Percentiles rank a stretch among this genome's conserved stretches.
Evolutionary conservation across 64 coral and sea anemone genomes (phyloP).

Genomic region (Pachyseris speciosa): DNA sequence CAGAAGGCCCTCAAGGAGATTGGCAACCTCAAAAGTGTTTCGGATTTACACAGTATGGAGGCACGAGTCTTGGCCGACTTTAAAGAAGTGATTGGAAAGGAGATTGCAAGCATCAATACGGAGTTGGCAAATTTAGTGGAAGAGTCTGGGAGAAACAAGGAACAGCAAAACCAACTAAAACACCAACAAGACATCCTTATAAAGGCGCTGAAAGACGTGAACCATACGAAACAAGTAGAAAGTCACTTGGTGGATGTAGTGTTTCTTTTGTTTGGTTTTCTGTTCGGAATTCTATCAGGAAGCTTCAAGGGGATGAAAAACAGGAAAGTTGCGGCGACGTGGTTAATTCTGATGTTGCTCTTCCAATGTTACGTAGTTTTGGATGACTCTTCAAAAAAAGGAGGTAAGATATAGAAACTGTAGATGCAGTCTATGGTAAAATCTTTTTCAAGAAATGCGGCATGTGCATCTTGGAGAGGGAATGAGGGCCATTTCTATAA

Average conservation of each 20-base stretch:
- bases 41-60: conserved; percentile 52
- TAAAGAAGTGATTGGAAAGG: conserved; percentile 69
- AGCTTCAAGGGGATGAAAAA: background rate
- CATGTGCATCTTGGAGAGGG: no score
- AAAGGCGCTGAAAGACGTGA: background rate
- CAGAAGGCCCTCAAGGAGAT: conserved; percentile 58
- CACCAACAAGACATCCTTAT: background rate
- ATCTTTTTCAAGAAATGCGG: no score
- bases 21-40: conserved; percentile 15
- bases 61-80: conserved; percentile 54
- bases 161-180: background rate
- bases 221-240: background rate
- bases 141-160: background rate
- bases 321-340: background rate
- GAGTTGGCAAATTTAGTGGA: conserved; percentile 10
- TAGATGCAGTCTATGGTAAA: no score
- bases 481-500: no score
- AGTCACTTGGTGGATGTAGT: background rate
- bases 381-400: conserved; percentile 8
- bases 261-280: background rate
- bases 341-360: background rate
- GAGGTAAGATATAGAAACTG: background rate
- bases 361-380: background rate
- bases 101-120: conserved; percentile 23
- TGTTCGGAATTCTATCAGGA: background rate